Conservation (phyloP, 2,888 invertebrate genomes). For the Agonopterix arenella region DNA sequence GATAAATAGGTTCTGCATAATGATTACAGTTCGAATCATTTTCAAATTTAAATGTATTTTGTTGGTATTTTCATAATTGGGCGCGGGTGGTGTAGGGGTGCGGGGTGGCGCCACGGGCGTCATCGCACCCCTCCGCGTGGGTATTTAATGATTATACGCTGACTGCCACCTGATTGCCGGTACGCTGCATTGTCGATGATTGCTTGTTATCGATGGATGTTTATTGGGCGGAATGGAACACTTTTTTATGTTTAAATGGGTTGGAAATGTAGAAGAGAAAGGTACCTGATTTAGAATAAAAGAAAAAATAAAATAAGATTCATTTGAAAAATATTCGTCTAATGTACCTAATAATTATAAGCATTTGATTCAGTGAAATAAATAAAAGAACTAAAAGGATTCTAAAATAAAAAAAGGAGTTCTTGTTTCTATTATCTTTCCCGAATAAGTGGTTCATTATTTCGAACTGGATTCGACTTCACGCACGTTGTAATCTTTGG, state of each 20-base stretch:
- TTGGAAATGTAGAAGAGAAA: too few relatives aligned
- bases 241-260: not conserved
- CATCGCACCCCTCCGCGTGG: slow-evolving; percentile 68
- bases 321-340: too few relatives aligned
- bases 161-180: slow-evolving; percentile 71
- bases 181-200: slow-evolving; percentile 47
- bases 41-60: slow-evolving; percentile 64
- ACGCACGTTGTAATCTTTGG: too few relatives aligned
- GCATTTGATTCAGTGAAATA: too few relatives aligned
- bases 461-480: too few relatives aligned
- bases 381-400: too few relatives aligned
- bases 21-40: not conserved
- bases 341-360: too few relatives aligned
- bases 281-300: too few relatives aligned
- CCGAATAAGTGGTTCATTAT: too few relatives aligned
- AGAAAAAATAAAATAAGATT: too few relatives aligned
- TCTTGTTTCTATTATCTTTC: too few relatives aligned
- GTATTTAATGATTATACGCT: slow-evolving; percentile 77
- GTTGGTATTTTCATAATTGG: slow-evolving; percentile 77
- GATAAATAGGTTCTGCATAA: slow-evolving; percentile 29
- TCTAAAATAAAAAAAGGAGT: too few relatives aligned
- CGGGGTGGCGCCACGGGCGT: slow-evolving; percentile 61
- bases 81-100: slow-evolving; percentile 44
- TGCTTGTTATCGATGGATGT: slow-evolving; percentile 47
- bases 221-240: slow-evolving; percentile 8